These are phyloP conservation scores for Zenarchopterus dispar DNA, from an alignment of 2,797 vertebrate species.

Conservation along the genomic window DNA sequence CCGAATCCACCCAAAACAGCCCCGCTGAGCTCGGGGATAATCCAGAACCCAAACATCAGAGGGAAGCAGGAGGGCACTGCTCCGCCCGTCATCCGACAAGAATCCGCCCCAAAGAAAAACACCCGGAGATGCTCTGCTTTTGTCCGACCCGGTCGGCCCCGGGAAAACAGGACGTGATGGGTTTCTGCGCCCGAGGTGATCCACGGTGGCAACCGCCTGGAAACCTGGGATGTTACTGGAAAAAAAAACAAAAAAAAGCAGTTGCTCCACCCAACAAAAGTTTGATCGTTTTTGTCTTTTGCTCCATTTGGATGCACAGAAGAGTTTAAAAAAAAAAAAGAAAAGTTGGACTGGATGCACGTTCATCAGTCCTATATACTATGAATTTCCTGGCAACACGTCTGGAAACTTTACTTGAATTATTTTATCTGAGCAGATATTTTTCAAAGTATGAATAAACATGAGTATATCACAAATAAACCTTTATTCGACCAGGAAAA, in stretches of 20 bases:
- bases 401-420: no score
- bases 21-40: slow-evolving; percentile 71
- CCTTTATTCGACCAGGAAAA: no score
- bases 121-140: slow-evolving; percentile 48
- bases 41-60: slow-evolving; percentile 74
- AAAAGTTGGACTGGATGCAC: slow-evolving; percentile 29
- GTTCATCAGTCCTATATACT: slow-evolving; percentile 20
- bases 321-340: slow-evolving; percentile 11
- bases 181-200: slow-evolving; percentile 65
- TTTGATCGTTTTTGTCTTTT: slow-evolving; percentile 9
- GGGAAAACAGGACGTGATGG: slow-evolving; percentile 65
- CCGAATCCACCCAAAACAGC: slow-evolving; percentile 75
- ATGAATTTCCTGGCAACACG: no score
- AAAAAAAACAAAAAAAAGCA: slow-evolving; percentile 29
- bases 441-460: no score
- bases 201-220: slow-evolving; percentile 23
- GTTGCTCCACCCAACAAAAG: slow-evolving; percentile 4
- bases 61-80: slow-evolving; percentile 63
- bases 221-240: slow-evolving; percentile 33
- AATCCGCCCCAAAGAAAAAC: slow-evolving; percentile 73
- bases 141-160: slow-evolving; percentile 55
- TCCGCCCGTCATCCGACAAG: slow-evolving; percentile 62
- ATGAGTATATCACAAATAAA: no score
- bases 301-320: slow-evolving; percentile 34
- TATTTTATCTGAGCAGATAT: no score